Evolutionary conservation across 2,797 vertebrate genomes (phyloP), one percentile per base, ranked within the genome.

Genomic region (Schizopygopsis pylzovi): DNA sequence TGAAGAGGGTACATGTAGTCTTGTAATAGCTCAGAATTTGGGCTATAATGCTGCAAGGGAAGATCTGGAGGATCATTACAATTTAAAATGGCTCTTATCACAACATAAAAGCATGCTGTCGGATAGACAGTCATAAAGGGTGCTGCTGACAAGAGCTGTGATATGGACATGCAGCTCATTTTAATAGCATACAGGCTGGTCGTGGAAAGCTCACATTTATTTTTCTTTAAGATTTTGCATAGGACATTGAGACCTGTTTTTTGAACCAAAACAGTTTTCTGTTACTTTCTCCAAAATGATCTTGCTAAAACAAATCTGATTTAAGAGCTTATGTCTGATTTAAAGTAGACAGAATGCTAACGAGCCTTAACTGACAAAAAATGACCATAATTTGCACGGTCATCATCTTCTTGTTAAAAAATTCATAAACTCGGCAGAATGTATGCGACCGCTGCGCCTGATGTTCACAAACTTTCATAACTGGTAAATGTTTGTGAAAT

Each of bases 51-150:
- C 94, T 90, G 92, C 85, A 79, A 86, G 93, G 93, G 91, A 92
- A 92, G 90, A 93, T 94, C 91, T 93, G 92, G 88, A 94, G 92
- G 47, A 89, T 92, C 94, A 92, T 95, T 94, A 93, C 92, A 89
- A 92, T 91, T 93, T 92, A 79, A 94, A 94, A 94, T 93, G 90
- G 41, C 92, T 93, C 86, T 92, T 94, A 94, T 94, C 92, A 81
- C 81, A 84, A 90, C 91, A 84, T 84, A 82, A 86, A 90, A 87
- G 89, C 90, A 88, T 72, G 81, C 89, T 83, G 88, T 84, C 89
- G 83, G 84, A 88, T 87, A 92, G 84, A 90, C 88, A 81, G 92
- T 91, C 85, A 87, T 90, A 90, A 89, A 88, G 86, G 91, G 86
- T 52, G 41, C 25, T 87, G 83, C 47, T 88, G 88, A 88, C 88